Conservation (phyloP, 2,888 invertebrate species). For the Azorinus chamasolen region DNA sequence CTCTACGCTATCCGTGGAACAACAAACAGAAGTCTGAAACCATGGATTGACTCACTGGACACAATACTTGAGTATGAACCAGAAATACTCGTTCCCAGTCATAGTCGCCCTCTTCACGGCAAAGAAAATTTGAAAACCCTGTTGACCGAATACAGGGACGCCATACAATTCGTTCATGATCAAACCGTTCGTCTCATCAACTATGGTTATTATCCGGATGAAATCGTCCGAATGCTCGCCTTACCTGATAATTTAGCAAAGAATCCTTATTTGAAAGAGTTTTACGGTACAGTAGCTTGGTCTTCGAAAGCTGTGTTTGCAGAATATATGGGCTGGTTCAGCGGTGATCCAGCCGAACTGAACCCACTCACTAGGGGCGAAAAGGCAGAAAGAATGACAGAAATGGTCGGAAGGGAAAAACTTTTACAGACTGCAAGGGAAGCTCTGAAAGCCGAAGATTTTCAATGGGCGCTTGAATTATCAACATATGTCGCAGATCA, state of each 20-base stretch:
- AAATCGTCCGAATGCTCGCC: constrained; percentile 73
- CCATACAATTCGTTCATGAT: constrained; percentile 82
- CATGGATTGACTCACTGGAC: constrained; percentile 80
- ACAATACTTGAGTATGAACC: constrained; percentile 76
- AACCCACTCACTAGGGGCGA: constrained; percentile 69
- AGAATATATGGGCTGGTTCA: constrained; percentile 74
- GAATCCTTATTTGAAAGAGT: constrained; percentile 76
- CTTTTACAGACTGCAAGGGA: constrained; percentile 57
- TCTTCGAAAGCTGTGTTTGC: constrained; percentile 76
- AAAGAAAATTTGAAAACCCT: constrained; percentile 55
- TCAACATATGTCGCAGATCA: constrained; percentile 62
- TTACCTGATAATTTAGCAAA: constrained; percentile 71
- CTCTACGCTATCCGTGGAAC: constrained; percentile 83
- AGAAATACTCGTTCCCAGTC: constrained; percentile 79
- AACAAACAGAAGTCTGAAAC: constrained; percentile 68
- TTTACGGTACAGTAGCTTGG: constrained; percentile 82
- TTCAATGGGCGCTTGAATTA: constrained; percentile 79
- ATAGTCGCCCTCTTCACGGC: constrained; percentile 77
- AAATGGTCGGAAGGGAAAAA: constrained; percentile 65
- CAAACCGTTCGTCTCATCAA: constrained; percentile 81
- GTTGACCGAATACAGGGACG: constrained; percentile 77
- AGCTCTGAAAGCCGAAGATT: constrained; percentile 72
- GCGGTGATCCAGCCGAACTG: constrained; percentile 74
- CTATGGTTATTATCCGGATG: constrained; percentile 79
- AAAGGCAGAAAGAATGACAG: constrained; percentile 68